Evolutionary conservation across 2,888 invertebrate species (phyloP), one percentile per base, ranked within the genome.

Genomic region (Stegophylla sp.): DNA sequence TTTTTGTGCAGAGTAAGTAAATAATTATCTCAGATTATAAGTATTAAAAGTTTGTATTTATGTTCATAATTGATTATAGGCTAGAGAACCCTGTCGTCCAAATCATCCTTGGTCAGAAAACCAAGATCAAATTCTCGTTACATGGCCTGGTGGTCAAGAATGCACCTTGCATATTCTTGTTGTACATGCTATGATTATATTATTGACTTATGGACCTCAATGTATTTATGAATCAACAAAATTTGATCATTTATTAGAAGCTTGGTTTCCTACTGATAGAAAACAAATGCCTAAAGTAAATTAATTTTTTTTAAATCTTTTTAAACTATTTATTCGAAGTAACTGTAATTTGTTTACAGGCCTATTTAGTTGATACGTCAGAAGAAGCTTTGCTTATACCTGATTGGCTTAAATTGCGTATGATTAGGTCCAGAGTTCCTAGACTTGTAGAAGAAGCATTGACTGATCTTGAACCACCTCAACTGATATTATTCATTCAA

Each of bases 401-500:
- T 0, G 97, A 97, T 87, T 97, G 97, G 97, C 88, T 97, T 85
- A 93, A 96, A 84, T 88, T 96, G 61, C 90, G 94, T 85, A 94
- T 95, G 88, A 91, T 92, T 73, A 90, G 95, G 15, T 94, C 95
- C 0, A 92, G 92, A 56, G 92, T 95, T 3, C 89, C 92, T 2
- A 88, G 92, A 67, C 88, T 98, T 41, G 92, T 97, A 45, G 93
- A 94, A 84, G 94, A 95, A 0, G 97, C 96, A 0, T 89, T 97
- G 45, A 90, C 92, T 74, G 95, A 94, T 84, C 88, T 97, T 83
- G 94, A 96, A 74, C 93, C 96, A 0, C 91, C 93, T 79, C 96
- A 97, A 86, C 89, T 97, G 75, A 93, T 97, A 12, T 88, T 97
- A 13, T 97, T 97, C 86, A 95, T 97, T 76, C 97, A 97, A 87